Percentiles rank a stretch among this genome's conserved stretches.
Conservation (phyloP, 2,797 vertebrate genomes). For the Centropyge bicolor region DNA sequence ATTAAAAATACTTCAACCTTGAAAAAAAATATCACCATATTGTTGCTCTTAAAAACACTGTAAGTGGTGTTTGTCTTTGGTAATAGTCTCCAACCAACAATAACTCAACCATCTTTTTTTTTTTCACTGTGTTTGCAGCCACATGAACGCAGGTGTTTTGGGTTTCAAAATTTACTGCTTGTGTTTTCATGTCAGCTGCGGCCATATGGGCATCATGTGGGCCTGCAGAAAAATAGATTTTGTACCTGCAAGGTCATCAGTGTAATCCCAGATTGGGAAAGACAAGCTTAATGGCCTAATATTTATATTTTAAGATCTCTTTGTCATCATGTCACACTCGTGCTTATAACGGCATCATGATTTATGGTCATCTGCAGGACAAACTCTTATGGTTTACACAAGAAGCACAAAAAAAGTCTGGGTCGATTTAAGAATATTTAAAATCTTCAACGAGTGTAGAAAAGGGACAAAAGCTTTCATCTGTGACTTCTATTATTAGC, state of each 20-base stretch:
- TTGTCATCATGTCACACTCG: constrained; percentile 46
- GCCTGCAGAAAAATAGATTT: constrained; percentile 20
- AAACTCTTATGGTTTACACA: constrained; percentile 34
- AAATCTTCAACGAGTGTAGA: constrained; percentile 4
- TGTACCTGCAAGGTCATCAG: constrained; percentile 26
- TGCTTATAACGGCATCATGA: constrained; percentile 34
- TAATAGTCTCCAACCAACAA: neutral
- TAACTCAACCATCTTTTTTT: constrained; percentile 12
- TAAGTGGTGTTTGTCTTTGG: neutral
- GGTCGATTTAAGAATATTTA: constrained; percentile 12
- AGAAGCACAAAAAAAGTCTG: constrained; percentile 1
- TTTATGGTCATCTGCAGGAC: constrained; percentile 27
- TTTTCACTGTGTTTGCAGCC: neutral
- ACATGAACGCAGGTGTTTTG: constrained; percentile 53
- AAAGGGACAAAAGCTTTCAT: constrained; percentile 7
- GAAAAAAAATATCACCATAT: neutral
- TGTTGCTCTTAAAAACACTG: constrained; percentile 1
- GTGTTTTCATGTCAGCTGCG: constrained; percentile 14
- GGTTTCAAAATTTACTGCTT: constrained; percentile 32
- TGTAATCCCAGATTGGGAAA: constrained; percentile 37
- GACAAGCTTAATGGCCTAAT: constrained; percentile 32
- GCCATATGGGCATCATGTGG: constrained; percentile 49
- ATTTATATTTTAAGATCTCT: constrained; percentile 45
- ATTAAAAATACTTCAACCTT: neutral
- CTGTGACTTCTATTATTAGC: constrained; percentile 9